These are phyloP conservation scores for Ommatoiulus sabulosus DNA, from an alignment of 2,888 invertebrate species.

Conservation along the genomic window DNA sequence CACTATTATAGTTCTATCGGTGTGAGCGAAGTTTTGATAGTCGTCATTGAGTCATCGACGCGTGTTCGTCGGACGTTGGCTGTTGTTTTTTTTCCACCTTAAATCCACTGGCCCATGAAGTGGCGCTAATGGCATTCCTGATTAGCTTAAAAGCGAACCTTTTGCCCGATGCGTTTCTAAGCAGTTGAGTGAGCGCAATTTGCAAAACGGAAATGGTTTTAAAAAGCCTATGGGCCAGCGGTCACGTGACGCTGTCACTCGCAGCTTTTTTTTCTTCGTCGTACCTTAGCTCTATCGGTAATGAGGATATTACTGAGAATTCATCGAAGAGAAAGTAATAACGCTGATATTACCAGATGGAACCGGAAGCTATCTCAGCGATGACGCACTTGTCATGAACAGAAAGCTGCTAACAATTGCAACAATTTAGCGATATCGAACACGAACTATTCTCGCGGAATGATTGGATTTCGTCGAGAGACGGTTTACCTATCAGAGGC, in stretches of 20 bases:
- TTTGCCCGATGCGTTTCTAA: not conserved
- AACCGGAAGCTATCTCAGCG: not conserved
- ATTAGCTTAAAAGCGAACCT: conserved; percentile 40
- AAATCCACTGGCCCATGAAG: not conserved
- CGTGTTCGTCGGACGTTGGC: not conserved
- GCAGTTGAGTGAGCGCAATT: conserved; percentile 43
- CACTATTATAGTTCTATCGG: no score
- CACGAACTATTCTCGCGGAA: not conserved
- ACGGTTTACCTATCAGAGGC: not conserved
- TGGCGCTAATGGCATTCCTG: conserved; percentile 40
- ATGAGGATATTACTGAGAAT: conserved; percentile 10
- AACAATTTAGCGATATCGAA: not conserved
- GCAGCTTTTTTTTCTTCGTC: not conserved
- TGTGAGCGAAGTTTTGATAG: no score
- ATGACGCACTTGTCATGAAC: conserved; percentile 33
- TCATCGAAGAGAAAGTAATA: conserved; percentile 41
- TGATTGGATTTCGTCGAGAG: not conserved
- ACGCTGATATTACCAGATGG: conserved; percentile 23
- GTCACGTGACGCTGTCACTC: conserved; percentile 26
- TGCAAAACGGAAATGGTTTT: conserved; percentile 39
- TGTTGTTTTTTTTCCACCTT: not conserved
- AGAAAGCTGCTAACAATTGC: not conserved
- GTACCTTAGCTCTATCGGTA: not conserved
- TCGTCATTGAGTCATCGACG: no score
- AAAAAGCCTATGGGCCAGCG: conserved; percentile 1